Evolutionary conservation across 2,113 vertebrate genomes (phyloP), one percentile per base, ranked within the genome.

Genomic region (Hemiprocne comata): DNA sequence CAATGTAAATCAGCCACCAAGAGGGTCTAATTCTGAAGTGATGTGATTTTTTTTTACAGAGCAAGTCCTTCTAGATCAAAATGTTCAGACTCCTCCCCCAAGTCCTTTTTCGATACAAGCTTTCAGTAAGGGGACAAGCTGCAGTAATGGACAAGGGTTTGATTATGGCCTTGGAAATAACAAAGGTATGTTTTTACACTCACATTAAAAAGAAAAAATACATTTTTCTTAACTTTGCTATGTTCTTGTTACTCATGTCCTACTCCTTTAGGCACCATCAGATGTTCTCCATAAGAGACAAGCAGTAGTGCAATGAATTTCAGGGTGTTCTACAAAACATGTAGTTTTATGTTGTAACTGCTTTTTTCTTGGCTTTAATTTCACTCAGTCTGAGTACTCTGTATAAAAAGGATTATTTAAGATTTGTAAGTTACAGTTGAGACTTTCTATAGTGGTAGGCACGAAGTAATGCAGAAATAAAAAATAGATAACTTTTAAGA

Each of bases 101-200:
- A 99, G 99, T 97, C 99, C 99, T 50, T 99, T 99, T 95, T 99
- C 99, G 80, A 98, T 99, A 74, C 99, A 99, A 97, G 98, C 98
- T 89, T 99, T 99, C 98, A 99, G 98, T 97, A 99, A 98, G 94
- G 98, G 98, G 31, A 96, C 98, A 38, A 98, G 97, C 54, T 97
- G 98, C 80, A 99, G 98, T 91, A 99, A 99, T 54, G 98, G 98
- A 25, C 99, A 99, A 97, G 99, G 99, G 92, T 99, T 99, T 97
- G 99, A 99, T 97, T 99, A 99, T 80, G 99, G 99, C 88, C 98
- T 99, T 83, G 98, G 99, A 96, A 99, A 99, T 98, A 99, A 98
- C 97, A 99, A 99, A 99, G 99, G 99, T 99, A 97, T 97, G 98
- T 93, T 54, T 87, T 62, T 79, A 28, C 23, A 46, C 46, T 80